A percentile compares a stretch with the other conserved stretches of the same genome.
Conservation (phyloP, 53 echinoderm and acorn worm genomes). For the Mesocentrotus franciscanus region DNA sequence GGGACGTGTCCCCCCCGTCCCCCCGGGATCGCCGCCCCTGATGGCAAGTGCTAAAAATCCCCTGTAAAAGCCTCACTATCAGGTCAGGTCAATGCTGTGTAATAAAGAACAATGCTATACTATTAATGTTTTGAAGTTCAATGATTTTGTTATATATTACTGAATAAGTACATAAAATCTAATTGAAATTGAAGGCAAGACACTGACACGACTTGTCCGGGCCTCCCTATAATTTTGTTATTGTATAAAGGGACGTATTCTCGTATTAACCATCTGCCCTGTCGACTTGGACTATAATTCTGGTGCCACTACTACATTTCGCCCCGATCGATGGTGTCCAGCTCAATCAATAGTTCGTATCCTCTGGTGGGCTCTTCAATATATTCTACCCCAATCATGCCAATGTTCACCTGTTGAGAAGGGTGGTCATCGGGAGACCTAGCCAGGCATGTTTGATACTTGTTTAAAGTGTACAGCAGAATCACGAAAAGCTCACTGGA, state of each 20-base stretch:
- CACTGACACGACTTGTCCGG: too few species aligned
- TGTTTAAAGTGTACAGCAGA: neutral
- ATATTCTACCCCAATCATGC: neutral
- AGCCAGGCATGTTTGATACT: neutral
- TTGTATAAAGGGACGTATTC: neutral
- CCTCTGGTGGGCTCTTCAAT: slow-evolving; percentile 3
- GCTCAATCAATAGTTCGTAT: slow-evolving; percentile 2
- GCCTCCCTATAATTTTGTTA: too few species aligned
- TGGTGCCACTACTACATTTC: neutral
- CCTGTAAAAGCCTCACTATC: too few species aligned
- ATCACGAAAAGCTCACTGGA: neutral
- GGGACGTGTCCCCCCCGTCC: too few species aligned
- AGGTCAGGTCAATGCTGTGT: too few species aligned
- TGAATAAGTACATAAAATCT: too few species aligned
- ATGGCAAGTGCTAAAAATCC: too few species aligned
- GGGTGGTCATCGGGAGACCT: slow-evolving; percentile 15
- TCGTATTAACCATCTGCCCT: neutral
- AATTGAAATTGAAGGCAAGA: too few species aligned
- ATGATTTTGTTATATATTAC: too few species aligned
- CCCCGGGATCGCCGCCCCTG: too few species aligned
- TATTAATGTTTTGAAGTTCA: too few species aligned
- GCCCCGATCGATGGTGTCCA: neutral
- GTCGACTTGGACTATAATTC: neutral
- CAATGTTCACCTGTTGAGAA: neutral
- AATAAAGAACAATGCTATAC: too few species aligned